A percentile compares a stretch with the other conserved stretches of the same genome.
Evolutionary conservation across 2,113 vertebrate species (phyloP).

Genomic region (Scalopus aquaticus): DNA sequence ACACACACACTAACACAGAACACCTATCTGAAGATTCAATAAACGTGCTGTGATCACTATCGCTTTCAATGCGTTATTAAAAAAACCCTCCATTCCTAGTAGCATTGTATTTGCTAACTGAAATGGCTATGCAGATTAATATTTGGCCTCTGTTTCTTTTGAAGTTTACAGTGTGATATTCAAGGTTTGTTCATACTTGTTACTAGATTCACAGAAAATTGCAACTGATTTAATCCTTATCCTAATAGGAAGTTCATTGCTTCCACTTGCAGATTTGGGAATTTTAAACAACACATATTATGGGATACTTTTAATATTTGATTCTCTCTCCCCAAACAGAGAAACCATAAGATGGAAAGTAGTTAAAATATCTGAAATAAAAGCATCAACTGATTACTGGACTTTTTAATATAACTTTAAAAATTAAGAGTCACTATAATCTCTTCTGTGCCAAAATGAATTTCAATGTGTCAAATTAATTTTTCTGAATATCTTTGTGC

Average conservation of each 20-base stretch:
- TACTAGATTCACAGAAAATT: neutral
- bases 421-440: neutral
- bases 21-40: neutral
- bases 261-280: neutral
- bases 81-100: neutral
- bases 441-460: slow-evolving; percentile 27
- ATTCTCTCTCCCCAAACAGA: slow-evolving; percentile 12
- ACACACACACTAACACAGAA: neutral
- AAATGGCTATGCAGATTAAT: neutral
- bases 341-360: slow-evolving; percentile 3
- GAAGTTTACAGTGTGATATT: neutral
- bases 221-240: neutral
- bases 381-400: slow-evolving; percentile 6
- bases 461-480: slow-evolving; percentile 47
- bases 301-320: slow-evolving; percentile 10
- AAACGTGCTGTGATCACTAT: neutral
- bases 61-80: neutral
- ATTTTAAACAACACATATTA: neutral
- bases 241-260: neutral
- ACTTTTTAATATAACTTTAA: slow-evolving; percentile 23
- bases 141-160: neutral
- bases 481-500: slow-evolving; percentile 27
- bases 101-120: neutral
- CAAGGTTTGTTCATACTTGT: neutral
- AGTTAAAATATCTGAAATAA: slow-evolving; percentile 16